Evolutionary conservation across 2,797 vertebrate genomes (phyloP).

Genomic region (Paratrypauchen microcephalus): DNA sequence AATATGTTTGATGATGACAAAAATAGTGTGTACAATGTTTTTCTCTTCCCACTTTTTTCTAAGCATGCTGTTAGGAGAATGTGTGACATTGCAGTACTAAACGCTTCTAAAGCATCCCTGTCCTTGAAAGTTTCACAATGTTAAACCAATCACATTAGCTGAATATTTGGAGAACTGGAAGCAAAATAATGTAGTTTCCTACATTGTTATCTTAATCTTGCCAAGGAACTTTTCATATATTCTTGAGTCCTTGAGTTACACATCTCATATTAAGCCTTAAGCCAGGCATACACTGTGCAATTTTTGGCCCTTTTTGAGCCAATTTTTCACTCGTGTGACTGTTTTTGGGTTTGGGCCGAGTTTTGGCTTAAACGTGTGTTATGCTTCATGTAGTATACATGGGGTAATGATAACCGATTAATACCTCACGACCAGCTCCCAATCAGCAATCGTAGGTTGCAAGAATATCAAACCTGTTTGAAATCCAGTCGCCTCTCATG

Average conservation of each 20-base stretch:
- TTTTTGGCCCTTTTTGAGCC: too few species aligned
- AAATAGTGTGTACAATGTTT: not conserved
- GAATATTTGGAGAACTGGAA: not conserved
- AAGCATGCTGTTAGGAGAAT: not conserved
- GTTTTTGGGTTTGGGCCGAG: too few species aligned
- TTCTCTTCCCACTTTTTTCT: not conserved
- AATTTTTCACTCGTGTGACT: too few species aligned
- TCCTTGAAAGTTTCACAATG: constrained; percentile 8
- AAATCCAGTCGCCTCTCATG: too few species aligned
- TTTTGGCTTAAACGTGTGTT: too few species aligned
- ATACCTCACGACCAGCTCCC: too few species aligned
- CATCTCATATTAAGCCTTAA: not conserved
- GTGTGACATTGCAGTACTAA: not conserved
- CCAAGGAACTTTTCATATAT: not conserved
- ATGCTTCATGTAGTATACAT: too few species aligned
- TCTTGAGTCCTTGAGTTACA: constrained; percentile 6
- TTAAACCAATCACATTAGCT: constrained; percentile 2
- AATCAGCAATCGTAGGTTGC: too few species aligned
- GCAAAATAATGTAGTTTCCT: constrained; percentile 3
- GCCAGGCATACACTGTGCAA: too few species aligned
- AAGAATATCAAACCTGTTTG: too few species aligned
- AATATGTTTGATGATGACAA: not conserved
- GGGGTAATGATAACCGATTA: too few species aligned
- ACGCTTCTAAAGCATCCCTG: not conserved
- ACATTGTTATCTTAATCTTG: not conserved